These are phyloP conservation scores for Mallotus villosus DNA, from an alignment of 2,797 vertebrate genomes.

Conservation along the genomic window DNA sequence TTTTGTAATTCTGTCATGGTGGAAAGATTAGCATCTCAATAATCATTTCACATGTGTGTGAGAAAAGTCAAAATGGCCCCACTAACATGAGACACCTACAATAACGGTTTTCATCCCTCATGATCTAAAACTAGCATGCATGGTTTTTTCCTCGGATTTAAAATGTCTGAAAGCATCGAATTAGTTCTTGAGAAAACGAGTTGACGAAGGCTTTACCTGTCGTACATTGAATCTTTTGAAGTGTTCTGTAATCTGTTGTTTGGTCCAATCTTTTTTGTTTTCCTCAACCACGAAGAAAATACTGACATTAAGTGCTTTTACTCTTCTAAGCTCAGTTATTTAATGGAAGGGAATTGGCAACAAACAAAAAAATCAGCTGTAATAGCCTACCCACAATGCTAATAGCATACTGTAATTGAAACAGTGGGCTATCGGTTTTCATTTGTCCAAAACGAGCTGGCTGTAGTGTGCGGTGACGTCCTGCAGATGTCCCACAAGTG, in stretches of 20 bases:
- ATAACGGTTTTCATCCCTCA: neutral
- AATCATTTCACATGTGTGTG: neutral
- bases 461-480: conserved; percentile 47
- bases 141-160: conserved; percentile 34
- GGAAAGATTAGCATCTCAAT: too few species aligned
- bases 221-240: conserved; percentile 48
- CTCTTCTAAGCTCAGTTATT: conserved; percentile 41
- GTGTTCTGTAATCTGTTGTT: conserved; percentile 56
- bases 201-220: conserved; percentile 54
- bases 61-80: neutral
- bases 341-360: conserved; percentile 28
- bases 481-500: conserved; percentile 27
- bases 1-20: too few species aligned
- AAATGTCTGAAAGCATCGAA: conserved; percentile 42
- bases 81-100: neutral
- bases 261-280: conserved; percentile 33
- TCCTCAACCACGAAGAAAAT: conserved; percentile 28
- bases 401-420: conserved; percentile 15
- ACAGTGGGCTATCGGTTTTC: conserved; percentile 1
- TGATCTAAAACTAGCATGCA: conserved; percentile 52
- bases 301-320: conserved; percentile 39
- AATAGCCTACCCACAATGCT: conserved; percentile 36
- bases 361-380: conserved; percentile 40
- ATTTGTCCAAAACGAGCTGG: conserved; percentile 24
- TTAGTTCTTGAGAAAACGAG: conserved; percentile 33